phyloP scores from a whole-genome alignment of 2,888 invertebrate genomes.

The Tinea semifulvella region DNA sequence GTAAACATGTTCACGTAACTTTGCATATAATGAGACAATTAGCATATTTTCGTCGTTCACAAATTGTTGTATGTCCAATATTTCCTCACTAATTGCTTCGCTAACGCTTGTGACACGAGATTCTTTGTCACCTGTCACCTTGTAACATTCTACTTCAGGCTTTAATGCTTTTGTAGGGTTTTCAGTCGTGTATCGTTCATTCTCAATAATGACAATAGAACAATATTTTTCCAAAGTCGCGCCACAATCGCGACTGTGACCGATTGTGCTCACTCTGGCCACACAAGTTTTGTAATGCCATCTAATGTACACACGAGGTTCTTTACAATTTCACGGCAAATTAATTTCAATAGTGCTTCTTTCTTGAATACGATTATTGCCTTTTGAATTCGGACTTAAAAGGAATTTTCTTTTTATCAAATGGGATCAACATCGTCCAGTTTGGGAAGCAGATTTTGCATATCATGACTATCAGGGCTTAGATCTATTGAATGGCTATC shows the following conservation, averaged over 20 bases:
- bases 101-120: constrained; percentile 41
- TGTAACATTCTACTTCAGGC: constrained; percentile 31
- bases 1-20: constrained; percentile 31
- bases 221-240: constrained; percentile 26
- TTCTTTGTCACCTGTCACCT: constrained; percentile 31
- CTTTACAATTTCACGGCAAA: constrained; percentile 8
- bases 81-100: constrained; percentile 37
- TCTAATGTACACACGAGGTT: constrained; percentile 7
- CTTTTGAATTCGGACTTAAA: constrained; percentile 3
- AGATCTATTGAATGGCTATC: constrained; percentile 9
- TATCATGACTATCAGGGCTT: constrained; percentile 6
- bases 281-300: constrained; percentile 8
- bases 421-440: background rate
- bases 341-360: constrained; percentile 11
- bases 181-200: constrained; percentile 35
- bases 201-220: constrained; percentile 27
- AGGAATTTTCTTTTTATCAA: background rate
- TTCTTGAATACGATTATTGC: constrained; percentile 11
- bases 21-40: constrained; percentile 30
- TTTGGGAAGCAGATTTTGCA: constrained; percentile 7
- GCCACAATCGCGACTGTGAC: constrained; percentile 17
- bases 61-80: constrained; percentile 12
- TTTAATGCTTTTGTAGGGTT: constrained; percentile 34
- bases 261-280: constrained; percentile 12
- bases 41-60: constrained; percentile 18